phyloP scores from a whole-genome alignment of 1,140 invertebrate genomes.

The Drosophila pectinifera region DNA sequence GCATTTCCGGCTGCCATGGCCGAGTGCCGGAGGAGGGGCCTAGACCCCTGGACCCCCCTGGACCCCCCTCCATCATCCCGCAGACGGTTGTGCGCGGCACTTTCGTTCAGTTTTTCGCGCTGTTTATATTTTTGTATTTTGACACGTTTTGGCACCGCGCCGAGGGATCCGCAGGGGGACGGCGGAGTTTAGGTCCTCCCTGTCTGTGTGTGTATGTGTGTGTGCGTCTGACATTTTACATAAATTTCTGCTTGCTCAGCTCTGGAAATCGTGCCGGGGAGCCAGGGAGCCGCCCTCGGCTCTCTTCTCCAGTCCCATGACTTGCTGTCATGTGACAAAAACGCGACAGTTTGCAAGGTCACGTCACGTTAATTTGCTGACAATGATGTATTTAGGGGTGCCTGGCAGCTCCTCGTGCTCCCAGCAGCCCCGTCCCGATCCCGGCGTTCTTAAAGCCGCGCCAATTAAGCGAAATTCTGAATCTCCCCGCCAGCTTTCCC shows the following conservation, averaged over 20 bases:
- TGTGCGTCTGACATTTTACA: constrained; percentile 71
- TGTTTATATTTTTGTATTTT: constrained; percentile 82
- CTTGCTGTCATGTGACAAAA: constrained; percentile 79
- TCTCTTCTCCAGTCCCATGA: constrained; percentile 51
- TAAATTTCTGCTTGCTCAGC: constrained; percentile 72
- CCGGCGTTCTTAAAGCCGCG: constrained; percentile 57
- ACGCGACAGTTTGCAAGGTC: constrained; percentile 81
- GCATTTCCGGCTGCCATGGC: constrained; percentile 59
- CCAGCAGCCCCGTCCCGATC: not conserved
- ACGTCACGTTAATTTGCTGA: constrained; percentile 83
- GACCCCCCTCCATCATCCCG: not conserved
- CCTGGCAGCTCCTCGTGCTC: not conserved
- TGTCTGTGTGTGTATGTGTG: constrained; percentile 7
- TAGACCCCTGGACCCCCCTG: constrained; percentile 1
- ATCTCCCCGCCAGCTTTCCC: constrained; percentile 34
- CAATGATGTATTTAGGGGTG: constrained; percentile 76
- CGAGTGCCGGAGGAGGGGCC: constrained; percentile 31
- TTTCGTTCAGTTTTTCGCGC: constrained; percentile 70
- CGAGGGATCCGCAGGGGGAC: constrained; percentile 2
- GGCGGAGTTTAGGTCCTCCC: constrained; percentile 17
- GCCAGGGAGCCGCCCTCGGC: constrained; percentile 28
- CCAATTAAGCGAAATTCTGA: constrained; percentile 65
- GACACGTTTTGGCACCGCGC: constrained; percentile 76
- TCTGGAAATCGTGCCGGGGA: constrained; percentile 55
- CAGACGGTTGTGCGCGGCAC: constrained; percentile 28